Conservation (phyloP, 2,797 vertebrate genomes). For the Gouania willdenowi region DNA sequence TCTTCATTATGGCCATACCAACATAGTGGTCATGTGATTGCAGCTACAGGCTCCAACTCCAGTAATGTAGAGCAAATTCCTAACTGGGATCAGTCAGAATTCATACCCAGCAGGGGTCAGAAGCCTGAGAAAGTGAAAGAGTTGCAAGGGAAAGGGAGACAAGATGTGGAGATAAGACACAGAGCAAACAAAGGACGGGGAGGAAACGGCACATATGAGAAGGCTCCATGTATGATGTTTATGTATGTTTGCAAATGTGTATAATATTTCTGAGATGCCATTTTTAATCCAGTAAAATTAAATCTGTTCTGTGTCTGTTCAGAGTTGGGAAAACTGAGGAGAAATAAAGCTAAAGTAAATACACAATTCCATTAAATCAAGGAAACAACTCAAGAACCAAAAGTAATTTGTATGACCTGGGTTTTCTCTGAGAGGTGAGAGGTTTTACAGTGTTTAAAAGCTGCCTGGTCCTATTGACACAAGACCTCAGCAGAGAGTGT, state of each 20-base stretch:
- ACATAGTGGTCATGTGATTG: conserved; percentile 66
- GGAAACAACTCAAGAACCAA: background rate
- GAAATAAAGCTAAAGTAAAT: background rate
- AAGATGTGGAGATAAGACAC: conserved; percentile 13
- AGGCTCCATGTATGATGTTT: too few species aligned
- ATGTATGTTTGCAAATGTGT: too few species aligned
- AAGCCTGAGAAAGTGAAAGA: conserved; percentile 20
- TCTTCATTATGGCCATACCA: conserved; percentile 65
- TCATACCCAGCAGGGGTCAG: conserved; percentile 46
- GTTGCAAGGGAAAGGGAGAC: background rate
- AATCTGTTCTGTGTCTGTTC: too few species aligned
- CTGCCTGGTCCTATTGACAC: conserved; percentile 44
- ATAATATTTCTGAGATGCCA: too few species aligned
- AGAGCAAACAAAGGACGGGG: background rate
- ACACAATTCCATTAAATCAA: background rate
- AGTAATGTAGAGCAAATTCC: conserved; percentile 68
- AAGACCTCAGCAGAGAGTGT: conserved; percentile 35
- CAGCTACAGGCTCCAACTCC: conserved; percentile 46
- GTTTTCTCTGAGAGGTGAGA: conserved; percentile 44
- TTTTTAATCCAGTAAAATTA: too few species aligned
- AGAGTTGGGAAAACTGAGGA: background rate
- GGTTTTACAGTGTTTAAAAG: conserved; percentile 47
- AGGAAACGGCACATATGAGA: background rate
- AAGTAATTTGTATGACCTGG: conserved; percentile 22
- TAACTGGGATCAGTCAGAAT: conserved; percentile 54